Evolutionary conservation across 2,888 invertebrate species (phyloP).

Genomic region (Ormyrus thymus): DNA sequence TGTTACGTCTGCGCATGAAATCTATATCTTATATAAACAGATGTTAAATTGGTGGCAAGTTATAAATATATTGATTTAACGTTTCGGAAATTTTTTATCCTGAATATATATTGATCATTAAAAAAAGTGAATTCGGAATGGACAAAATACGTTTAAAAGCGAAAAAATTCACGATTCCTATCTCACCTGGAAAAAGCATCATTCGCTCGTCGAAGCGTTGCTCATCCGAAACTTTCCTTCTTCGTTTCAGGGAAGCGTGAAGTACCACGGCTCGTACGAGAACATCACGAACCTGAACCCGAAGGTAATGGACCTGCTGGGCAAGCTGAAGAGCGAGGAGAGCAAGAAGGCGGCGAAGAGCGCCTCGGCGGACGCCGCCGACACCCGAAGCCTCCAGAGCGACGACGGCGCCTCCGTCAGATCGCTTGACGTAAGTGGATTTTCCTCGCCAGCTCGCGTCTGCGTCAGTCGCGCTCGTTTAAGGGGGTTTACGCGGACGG

Average conservation of each 20-base stretch:
- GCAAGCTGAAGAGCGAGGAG: slow-evolving; percentile 37
- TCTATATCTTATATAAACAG: too few relatives aligned
- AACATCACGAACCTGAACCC: slow-evolving; percentile 68
- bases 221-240: too few relatives aligned
- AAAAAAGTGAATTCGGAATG: background rate
- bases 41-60: background rate
- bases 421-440: slow-evolving; percentile 31
- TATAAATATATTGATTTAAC: background rate
- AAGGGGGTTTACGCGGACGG: too few relatives aligned
- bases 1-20: too few relatives aligned
- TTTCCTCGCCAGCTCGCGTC: too few relatives aligned
- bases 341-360: background rate
- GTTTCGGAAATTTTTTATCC: background rate
- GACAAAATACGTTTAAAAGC: too few relatives aligned
- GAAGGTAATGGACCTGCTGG: slow-evolving; percentile 61
- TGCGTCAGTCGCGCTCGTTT: too few relatives aligned
- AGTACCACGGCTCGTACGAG: slow-evolving; percentile 69
- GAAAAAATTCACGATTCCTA: too few relatives aligned
- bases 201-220: too few relatives aligned
- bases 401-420: slow-evolving; percentile 15
- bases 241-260: slow-evolving; percentile 62
- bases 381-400: background rate
- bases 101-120: background rate
- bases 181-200: too few relatives aligned
- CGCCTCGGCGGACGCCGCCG: background rate